Evolutionary conservation across 2,797 vertebrate genomes (phyloP).

Genomic region (Molossus alvarezi): DNA sequence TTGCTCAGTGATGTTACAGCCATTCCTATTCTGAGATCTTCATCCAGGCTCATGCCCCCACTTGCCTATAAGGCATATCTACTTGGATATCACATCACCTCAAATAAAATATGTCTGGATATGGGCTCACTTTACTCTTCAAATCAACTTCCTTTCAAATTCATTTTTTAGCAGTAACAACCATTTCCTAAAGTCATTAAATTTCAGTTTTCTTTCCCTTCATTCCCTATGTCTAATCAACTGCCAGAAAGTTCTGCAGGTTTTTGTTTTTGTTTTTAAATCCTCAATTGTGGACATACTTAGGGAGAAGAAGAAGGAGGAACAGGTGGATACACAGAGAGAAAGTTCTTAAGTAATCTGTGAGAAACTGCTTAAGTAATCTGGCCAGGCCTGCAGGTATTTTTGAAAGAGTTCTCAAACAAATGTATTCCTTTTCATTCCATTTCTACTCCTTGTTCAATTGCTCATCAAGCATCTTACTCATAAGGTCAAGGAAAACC

Average conservation of each 20-base stretch:
- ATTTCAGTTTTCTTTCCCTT: not conserved
- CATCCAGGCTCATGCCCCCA: not conserved
- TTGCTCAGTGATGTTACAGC: slow-evolving; percentile 29
- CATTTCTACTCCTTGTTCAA: not conserved
- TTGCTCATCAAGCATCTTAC: not conserved
- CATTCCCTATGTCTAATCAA: not conserved
- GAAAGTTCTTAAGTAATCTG: too few relatives aligned
- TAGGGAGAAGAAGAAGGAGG: too few relatives aligned
- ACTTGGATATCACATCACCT: not conserved
- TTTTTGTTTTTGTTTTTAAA: not conserved
- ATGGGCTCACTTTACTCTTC: not conserved
- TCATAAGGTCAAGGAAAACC: not conserved
- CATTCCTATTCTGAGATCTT: not conserved
- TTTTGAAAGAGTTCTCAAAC: slow-evolving; percentile 42
- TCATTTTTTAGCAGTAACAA: slow-evolving; percentile 4
- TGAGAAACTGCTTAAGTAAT: too few relatives aligned
- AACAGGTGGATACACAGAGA: too few relatives aligned
- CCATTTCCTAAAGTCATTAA: not conserved
- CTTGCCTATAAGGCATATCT: not conserved
- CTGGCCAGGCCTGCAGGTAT: not conserved
- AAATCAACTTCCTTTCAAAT: slow-evolving; percentile 43
- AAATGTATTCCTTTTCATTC: not conserved
- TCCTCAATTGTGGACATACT: too few relatives aligned
- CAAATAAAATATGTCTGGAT: not conserved
- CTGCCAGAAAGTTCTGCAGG: not conserved